Base-by-base conservation (phyloP, 2,888 invertebrate species). In the Pollenia amentaria region DNA sequence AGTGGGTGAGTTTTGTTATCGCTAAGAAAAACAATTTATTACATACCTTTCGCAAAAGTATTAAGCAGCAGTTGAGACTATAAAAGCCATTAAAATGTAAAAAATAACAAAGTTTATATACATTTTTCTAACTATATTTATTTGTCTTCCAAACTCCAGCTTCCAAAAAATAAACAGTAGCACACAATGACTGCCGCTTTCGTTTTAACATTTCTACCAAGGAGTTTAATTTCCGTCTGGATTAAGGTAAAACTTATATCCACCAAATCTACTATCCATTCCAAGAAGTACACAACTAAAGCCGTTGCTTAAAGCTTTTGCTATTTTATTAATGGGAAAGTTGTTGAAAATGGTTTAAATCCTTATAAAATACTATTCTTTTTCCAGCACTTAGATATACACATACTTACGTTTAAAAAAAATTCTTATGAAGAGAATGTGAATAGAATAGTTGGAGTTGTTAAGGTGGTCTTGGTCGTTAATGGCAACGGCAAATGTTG, bases 81-180 rank as follows among this genome's bases (percentile, higher is more conserved):
- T 83, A 87, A 88, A 88, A 85, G 87, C 86, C 86, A 88, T 88
- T 88, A 87, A 88, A 84, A 83, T 77, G 69, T 78, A 82, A 73
- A 87, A 88, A 87, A 87, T 87, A 81, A 69, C 87, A 79, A 81
- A 87, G 81, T 87, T 88, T 88, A 84, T 85, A 81, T 51, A 76
- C 82, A 29, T 84, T 70, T 73, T 82, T 21, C 16, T 29, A 69
- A 65, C 64, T 84, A 55, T 51, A 51, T 82, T 80, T 80, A 16
- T 40, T 51, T 53, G 21, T 29, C 53, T 60, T 38, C 53, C 29
- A 48, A 57, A 55, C 48, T 42, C 48, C 55, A 46, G 14, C 29
- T 21, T 40, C 6, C 14, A 48, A 67, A 51, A 62, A n/a, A 42
- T 6, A 29, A 57, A 55, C 3, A 8, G 0, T 18, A 38, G 0